Percentiles rank a stretch among this genome's conserved stretches.
Conservation (phyloP, 2,797 vertebrate genomes). For the Parauchenoglanis punctatus region DNA sequence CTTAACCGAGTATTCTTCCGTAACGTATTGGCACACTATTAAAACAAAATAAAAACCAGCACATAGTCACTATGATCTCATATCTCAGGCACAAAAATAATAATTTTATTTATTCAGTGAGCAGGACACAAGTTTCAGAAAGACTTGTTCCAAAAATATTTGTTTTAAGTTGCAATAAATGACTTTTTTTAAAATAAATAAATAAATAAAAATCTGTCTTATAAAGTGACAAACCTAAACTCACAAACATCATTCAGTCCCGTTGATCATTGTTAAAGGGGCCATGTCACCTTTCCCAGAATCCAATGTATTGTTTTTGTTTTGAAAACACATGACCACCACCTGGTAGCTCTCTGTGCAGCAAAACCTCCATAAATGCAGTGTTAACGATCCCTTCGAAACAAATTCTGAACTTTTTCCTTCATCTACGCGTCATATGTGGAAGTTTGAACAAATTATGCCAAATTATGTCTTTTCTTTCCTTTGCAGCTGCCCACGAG, state of each 20-base stretch:
- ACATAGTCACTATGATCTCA: background rate
- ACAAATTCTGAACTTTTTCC: no score
- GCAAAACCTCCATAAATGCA: no score
- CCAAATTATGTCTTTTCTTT: no score
- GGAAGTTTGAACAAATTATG: no score
- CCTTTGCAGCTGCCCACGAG: no score
- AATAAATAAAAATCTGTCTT: background rate
- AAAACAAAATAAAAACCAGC: background rate
- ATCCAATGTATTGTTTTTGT: no score
- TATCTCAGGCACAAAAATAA: background rate
- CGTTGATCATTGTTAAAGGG: background rate
- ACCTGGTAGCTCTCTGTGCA: no score
- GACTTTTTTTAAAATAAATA: background rate
- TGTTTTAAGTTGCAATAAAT: background rate
- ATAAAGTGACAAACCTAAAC: background rate
- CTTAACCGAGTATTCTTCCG: background rate
- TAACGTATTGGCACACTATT: background rate
- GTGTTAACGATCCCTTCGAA: no score
- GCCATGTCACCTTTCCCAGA: background rate
- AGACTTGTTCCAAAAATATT: no score
- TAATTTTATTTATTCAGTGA: background rate
- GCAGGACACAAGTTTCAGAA: background rate
- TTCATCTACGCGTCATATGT: no score
- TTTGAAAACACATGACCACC: no score
- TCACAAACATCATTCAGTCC: background rate